phyloP scores from a whole-genome alignment of 2,113 vertebrate genomes.

The Cricetomys ansorgei region DNA sequence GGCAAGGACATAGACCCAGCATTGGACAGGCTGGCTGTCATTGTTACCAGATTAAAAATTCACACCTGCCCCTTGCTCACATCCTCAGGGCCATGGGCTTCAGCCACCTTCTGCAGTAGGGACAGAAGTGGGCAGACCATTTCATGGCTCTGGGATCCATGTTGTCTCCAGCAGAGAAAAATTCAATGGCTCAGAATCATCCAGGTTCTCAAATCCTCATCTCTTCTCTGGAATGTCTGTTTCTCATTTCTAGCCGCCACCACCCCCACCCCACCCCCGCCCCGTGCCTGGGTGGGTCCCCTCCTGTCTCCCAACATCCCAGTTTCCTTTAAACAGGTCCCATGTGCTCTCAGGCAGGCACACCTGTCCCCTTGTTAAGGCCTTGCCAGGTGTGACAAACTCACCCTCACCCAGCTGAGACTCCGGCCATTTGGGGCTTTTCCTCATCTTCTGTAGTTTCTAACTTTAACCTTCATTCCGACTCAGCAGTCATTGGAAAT shows the following conservation, averaged over 20 bases:
- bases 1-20: neutral
- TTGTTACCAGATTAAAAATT: neutral
- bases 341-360: neutral
- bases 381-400: neutral
- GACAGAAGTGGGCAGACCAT: neutral
- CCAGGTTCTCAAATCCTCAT: neutral
- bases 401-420: neutral
- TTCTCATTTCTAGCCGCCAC: neutral
- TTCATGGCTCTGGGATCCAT: neutral
- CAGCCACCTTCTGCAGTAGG: neutral
- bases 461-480: neutral
- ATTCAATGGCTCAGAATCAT: neutral
- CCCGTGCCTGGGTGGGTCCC: neutral
- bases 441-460: neutral
- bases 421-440: neutral
- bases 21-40: neutral
- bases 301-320: neutral
- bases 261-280: too few relatives aligned
- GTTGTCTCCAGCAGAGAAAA: neutral
- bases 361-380: neutral
- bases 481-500: constrained; percentile 5
- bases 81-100: neutral
- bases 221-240: neutral
- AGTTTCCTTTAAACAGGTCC: neutral
- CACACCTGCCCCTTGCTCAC: neutral